phyloP scores from a whole-genome alignment of 2,113 vertebrate genomes.

The Mellivora capensis region DNA sequence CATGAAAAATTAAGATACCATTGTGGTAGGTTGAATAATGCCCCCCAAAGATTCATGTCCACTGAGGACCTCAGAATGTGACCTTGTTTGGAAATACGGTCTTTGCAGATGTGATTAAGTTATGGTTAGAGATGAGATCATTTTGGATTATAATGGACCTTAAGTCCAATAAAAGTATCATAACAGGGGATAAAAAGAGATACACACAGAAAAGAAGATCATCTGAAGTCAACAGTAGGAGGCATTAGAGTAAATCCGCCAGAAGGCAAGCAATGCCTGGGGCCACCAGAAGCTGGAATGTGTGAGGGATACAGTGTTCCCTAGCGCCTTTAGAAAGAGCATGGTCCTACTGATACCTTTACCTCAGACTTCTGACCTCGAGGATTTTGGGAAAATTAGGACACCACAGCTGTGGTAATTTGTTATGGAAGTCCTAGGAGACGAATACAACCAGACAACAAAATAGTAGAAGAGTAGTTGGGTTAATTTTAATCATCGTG shows the following conservation, averaged over 20 bases:
- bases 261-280: background rate
- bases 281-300: background rate
- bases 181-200: background rate
- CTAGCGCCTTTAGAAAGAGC: background rate
- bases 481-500: background rate
- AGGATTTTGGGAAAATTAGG: background rate
- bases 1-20: background rate
- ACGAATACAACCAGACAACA: background rate
- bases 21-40: background rate
- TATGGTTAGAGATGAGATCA: background rate
- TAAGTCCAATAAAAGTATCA: background rate
- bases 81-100: background rate
- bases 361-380: background rate
- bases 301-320: background rate
- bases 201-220: background rate
- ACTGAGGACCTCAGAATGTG: background rate
- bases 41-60: background rate
- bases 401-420: background rate
- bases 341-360: background rate
- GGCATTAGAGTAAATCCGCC: background rate
- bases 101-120: background rate
- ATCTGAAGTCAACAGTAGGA: background rate
- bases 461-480: background rate
- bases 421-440: background rate
- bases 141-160: background rate